Base-by-base conservation (phyloP, 2,888 invertebrate genomes). In the Phalangium opilio region DNA sequence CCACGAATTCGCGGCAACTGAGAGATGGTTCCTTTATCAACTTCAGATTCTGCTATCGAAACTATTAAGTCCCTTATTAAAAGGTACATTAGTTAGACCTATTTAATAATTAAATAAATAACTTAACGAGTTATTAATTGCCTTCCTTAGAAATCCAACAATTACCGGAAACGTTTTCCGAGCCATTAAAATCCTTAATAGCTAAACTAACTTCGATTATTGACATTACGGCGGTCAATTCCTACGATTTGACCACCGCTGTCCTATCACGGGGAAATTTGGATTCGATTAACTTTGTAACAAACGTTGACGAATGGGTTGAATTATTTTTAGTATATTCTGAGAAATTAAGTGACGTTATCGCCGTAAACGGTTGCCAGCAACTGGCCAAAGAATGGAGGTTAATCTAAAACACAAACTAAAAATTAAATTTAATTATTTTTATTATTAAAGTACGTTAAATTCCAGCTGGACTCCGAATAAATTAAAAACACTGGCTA, bases 291-390 rank as follows among this genome's bases (percentile, higher is more conserved):
- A 38, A 40, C 2, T 50, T 62, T 44, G 51, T 62, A 12, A 50
- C 49, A 4, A 51, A 53, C 10, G 58, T 56, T 47, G 59, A 59
- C 8, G 53, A 58, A 20, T 58, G 56, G 47, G 47, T 61, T 1
- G 50, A 54, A 10, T 55, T 56, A n/a, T 61, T 61, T 44, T 56
- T 58, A 34, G 52, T 54, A 3, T 65, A 62, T 50, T 60, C 59
- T n/a, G 55, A 50, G 5, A 46, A 51, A 5, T 63, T 61, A 47
- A 58, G 59, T 19, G 64, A 66, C 48, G 59, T 62, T 46, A 51
- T 64, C 12, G 62, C 64, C n/a, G 56, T 63, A 8, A 62, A 62
- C 32, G 64, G 62, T 3, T 63, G 64, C 56, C 61, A 62, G 32
- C 61, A 58, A 45, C 59, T 60, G 47, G 55, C 58, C 15, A 62